Evolutionary conservation across 2,888 invertebrate genomes (phyloP).

Genomic region (Calameuta pallipes): DNA sequence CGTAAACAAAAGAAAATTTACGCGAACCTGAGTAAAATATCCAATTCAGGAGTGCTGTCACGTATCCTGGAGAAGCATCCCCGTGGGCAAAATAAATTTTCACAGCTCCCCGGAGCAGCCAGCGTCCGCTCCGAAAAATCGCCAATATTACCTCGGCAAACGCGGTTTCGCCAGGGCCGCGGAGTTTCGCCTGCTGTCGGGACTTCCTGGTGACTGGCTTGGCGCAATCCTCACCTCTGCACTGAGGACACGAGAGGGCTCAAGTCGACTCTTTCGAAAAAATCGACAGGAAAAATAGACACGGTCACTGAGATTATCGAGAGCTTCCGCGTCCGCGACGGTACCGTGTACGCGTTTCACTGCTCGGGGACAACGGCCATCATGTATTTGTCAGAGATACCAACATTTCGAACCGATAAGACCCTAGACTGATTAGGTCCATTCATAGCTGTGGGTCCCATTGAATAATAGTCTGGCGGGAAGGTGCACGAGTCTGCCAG

Average conservation of each 20-base stretch:
- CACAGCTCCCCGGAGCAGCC: slow-evolving; percentile 19
- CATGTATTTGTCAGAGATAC: slow-evolving; percentile 62
- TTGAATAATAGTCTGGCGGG: background rate
- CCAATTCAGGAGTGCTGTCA: background rate
- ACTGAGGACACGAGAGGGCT: slow-evolving; percentile 22
- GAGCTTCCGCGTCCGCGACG: slow-evolving; percentile 10
- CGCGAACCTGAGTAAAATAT: background rate
- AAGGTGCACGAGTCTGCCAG: background rate
- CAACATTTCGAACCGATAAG: slow-evolving; percentile 46
- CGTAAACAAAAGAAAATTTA: slow-evolving; percentile 61
- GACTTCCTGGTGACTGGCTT: background rate
- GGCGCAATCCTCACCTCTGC: background rate
- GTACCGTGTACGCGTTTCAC: slow-evolving; percentile 61
- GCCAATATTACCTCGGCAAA: slow-evolving; percentile 61
- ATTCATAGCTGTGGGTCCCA: background rate
- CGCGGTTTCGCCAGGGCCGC: slow-evolving; percentile 49
- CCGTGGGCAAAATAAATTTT: background rate
- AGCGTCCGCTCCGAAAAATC: slow-evolving; percentile 57
- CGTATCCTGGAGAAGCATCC: background rate
- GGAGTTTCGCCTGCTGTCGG: background rate
- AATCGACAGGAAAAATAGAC: slow-evolving; percentile 13
- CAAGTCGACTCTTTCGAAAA: background rate
- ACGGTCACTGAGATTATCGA: background rate
- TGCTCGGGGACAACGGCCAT: slow-evolving; percentile 62
- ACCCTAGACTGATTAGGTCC: slow-evolving; percentile 24